Evolutionary conservation across 2,797 vertebrate species (phyloP), one percentile per base, ranked within the genome.

Genomic region (Pseudocheirus occidentalis): DNA sequence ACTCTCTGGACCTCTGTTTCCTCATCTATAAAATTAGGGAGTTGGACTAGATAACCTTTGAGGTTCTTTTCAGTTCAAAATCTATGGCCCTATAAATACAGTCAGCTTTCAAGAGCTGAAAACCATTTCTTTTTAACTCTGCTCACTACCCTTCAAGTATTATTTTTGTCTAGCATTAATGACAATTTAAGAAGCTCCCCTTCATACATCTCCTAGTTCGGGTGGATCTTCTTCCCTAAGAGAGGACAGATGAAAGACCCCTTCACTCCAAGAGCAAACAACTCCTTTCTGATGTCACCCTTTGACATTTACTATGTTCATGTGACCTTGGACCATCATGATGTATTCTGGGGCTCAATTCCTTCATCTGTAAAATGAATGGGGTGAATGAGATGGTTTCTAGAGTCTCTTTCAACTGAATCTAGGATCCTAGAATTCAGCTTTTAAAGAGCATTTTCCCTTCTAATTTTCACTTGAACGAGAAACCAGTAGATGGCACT

Each of bases 401-500:
- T 34, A 87, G 40, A 46, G 18, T 46, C 24, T 21, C 40, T 87
- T 87, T 87, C 24, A 87, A 50, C 40, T 87, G 24, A 27, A 81
- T 46, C 40, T 46, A 27, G 21, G 21, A 87, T 87, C 21, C 40
- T 96, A 27, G 46, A 59, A 81, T 1, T 93, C 73, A 29, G 12
- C 9, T 93, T 94, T 96, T 46, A 62, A 90, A 24, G 95, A 91
- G 53, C 96, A 66, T 62, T 0, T 0, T 54, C 12, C 53, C 90
- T 50, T 94, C 1, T 24, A 58, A 2, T 12, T 93, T 94, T 95
- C 55, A 56, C 95, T 28, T 2, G 96, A 90, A 46, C 40, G 3
- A 12, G 0, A 7, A 0, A 91, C 96, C 98, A 98, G 98, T 92
- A 99, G 99, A 98, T 99, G 98, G 99, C 98, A 97, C 97, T 98